phyloP scores from a whole-genome alignment of 2,797 vertebrate genomes.

The Chiroxiphia lanceolata region DNA sequence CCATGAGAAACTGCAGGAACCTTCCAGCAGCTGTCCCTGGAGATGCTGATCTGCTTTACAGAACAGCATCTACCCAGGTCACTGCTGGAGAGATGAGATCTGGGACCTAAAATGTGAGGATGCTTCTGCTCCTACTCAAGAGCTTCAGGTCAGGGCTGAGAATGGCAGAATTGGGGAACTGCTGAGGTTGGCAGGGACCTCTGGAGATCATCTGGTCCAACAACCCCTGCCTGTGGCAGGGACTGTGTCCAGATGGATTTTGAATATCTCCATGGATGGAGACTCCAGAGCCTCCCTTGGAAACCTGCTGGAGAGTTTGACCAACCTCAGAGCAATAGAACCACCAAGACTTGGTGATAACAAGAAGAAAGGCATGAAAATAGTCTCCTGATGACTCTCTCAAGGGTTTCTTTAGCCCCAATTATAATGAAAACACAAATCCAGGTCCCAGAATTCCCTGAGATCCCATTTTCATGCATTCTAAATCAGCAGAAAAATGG shows the following conservation, averaged over 20 bases:
- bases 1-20: not conserved
- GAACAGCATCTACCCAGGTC: not conserved
- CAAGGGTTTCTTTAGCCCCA: not conserved
- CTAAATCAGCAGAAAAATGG: not conserved
- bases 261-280: not conserved
- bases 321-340: not conserved
- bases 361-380: not conserved
- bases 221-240: not conserved
- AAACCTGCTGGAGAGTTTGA: not conserved
- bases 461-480: not conserved
- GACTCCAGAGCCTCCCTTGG: not conserved
- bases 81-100: not conserved
- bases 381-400: not conserved
- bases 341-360: not conserved
- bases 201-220: not conserved
- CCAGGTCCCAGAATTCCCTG: not conserved
- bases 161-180: not conserved
- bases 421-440: not conserved
- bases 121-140: not conserved
- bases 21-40: not conserved
- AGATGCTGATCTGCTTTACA: not conserved
- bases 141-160: not conserved
- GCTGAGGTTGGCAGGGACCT: not conserved
- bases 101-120: not conserved
- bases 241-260: not conserved